These are phyloP conservation scores for Galaxias olidus DNA, from an alignment of 2,797 vertebrate species.

Conservation along the genomic window DNA sequence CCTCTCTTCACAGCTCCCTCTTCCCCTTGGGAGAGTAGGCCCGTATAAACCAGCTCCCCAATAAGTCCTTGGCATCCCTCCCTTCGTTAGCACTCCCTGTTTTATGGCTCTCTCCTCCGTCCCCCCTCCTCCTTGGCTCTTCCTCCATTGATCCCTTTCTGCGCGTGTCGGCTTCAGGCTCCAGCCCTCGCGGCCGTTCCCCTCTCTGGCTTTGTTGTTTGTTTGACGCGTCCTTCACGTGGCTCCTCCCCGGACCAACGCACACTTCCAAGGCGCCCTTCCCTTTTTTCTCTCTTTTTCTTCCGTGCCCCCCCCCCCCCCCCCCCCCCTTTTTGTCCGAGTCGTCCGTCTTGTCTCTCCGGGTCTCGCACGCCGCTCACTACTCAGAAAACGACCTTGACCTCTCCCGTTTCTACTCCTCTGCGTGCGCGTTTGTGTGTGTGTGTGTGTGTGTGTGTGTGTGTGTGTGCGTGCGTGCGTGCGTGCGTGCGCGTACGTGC, in stretches of 20 bases:
- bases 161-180: no score
- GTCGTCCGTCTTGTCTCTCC: conserved; percentile 15
- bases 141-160: background rate
- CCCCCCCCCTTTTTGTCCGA: conserved; percentile 1
- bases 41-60: conserved; percentile 23
- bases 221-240: no score
- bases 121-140: conserved; percentile 2
- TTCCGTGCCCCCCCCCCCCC: no score
- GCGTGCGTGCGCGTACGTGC: no score
- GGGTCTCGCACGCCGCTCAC: conserved; percentile 33
- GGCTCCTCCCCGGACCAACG: no score
- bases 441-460: no score
- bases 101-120: background rate
- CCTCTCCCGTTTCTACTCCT: conserved; percentile 17
- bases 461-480: no score
- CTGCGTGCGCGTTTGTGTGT: no score
- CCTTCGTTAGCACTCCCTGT: conserved; percentile 6
- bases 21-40: background rate
- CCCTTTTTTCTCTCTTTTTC: background rate
- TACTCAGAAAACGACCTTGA: conserved; percentile 30
- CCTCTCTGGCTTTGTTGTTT: no score
- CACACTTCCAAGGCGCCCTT: background rate
- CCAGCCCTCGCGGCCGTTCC: no score
- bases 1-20: no score
- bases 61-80: conserved; percentile 29